Base-by-base conservation (phyloP, 2,888 invertebrate species). In the Drosophila pegasa region DNA sequence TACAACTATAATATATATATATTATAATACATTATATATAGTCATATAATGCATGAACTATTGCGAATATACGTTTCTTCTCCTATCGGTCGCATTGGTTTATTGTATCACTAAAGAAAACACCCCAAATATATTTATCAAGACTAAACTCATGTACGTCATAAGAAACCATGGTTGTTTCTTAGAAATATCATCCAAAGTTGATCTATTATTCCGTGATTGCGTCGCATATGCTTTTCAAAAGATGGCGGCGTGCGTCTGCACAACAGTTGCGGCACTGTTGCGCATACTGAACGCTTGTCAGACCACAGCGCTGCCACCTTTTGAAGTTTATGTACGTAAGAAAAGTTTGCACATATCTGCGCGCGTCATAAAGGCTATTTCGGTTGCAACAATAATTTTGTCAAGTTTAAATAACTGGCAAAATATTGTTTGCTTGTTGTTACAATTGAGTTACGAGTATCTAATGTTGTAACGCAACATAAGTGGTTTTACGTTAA, bases 251-350 rank as follows among this genome's bases (percentile, higher is more conserved):
- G 65, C n/a, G 25, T 48, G 2, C 4, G 7, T 1, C 4, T 7
- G 8, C 3, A 10, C 43, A 56, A 1, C 60, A 20, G 55, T 5
- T 64, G 22, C 33, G 2, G 22, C 54, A 45, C 71, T 4, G 73
- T 35, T 76, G 18, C 2, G 18, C 10, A 12, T 1, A 2, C 20
- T n/a, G 60, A 71, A 74, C 77, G 40, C 25, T 8, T 43, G 33
- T 22, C 16, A 25, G 25, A 22, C 20, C 9, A 20, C 57, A 63
- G 72, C 35, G 74, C 57, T 74, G 74, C 74, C 74, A 74, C 72
- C 77, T 41, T 60, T 50, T 71, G 3, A 14, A 14, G 20, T 16
- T 14, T 12, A 5, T 8, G n/a, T 14, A 45, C 29, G 50, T 59
- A 33, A 47, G 18, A 3, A 9, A 18, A 35, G 2, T 10, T 25